Evolutionary conservation across 2,113 vertebrate genomes (phyloP), one percentile per base, ranked within the genome.

Genomic region (Gymnorhina tibicen): DNA sequence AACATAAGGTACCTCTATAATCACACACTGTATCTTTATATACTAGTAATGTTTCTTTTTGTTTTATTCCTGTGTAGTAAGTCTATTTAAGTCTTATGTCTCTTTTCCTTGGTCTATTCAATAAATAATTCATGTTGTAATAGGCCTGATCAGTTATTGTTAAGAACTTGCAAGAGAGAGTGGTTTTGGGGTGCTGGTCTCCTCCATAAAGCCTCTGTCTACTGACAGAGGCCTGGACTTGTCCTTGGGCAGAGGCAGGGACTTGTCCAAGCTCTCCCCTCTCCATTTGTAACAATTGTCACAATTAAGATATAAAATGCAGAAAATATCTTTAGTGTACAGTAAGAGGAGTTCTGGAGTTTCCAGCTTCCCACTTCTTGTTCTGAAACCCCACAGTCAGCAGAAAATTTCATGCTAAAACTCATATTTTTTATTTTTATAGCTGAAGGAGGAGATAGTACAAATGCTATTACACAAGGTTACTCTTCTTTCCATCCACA

Each of bases 81-180:
- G 28, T 35, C 16, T 35, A 3, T 70, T 41, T 50, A 50, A 83
- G 26, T 13, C 66, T 60, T 50, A 30, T 24, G 9, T 62, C 46
- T 62, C 26, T 44, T 62, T 83, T 62, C 21, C 6, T 52, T 52
- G 16, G 16, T 52, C 67, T 72, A 13, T 3, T 60, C 26, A 83
- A 44, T 52, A 16, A 72, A 52, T 52, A 44, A 60, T 30, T 42
- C 6, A 42, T 52, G 26, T 24, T 35, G 7, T 30, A 24, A 20
- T 35, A 20, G 8, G 16, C 6, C 26, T 52, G 32, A 23, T 16
- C 6, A 11, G 20, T 52, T 32, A 52, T 35, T 60, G 20, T 16
- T 35, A 52, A 52, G 20, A 50, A 18, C 19, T 8, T 60, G 9
- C 4, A 15, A 50, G 5, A 0, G 0, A 52, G 46, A 60, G 26